Evolutionary conservation across 2,113 vertebrate genomes (phyloP), one percentile per base, ranked within the genome.

Genomic region (Morphnarchus princeps): DNA sequence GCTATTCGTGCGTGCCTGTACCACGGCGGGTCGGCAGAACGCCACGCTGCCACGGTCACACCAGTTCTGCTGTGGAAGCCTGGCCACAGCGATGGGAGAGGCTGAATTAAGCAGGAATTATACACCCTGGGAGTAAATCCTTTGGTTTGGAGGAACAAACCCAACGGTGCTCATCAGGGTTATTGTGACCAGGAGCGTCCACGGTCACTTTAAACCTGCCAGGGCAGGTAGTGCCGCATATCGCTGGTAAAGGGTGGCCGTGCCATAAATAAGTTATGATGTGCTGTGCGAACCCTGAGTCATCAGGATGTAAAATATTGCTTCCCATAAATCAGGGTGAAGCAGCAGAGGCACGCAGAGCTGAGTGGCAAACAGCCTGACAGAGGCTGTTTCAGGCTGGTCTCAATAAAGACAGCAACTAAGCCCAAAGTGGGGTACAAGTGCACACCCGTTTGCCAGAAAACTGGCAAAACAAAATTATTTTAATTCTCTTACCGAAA

Each of bases 191-290:
- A 63, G 66, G 45, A 72, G 63, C 6, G 0, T 31, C 74, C 55
- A 3, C 4, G 2, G 13, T 29, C 0, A 0, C 38, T 28, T 62
- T 43, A 26, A 72, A 13, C 16, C 40, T 52, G 14, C 19, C 1
- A 0, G 61, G 73, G 26, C 3, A 4, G 69, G 38, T 10, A 31
- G 20, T 43, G 62, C 34, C 4, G 3, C 1, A 7, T 71, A 4
- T 63, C 10, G 4, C 42, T 43, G 32, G 50, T 18, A 6, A 43
- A 63, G 45, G 40, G 57, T 79, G 54, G 43, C 24, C 2, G 26
- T 11, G 17, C 34, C 12, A 6, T 52, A 58, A 49, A 42, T 17
- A 11, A 21, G 10, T 67, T 28, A 4, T 1, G 38, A 62, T 34
- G 65, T 29, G 63, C n/a, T 86, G 28, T 5, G 5, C 0, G 1